Evolutionary conservation across 2,888 invertebrate species (phyloP).

Genomic region (Drosophila rubida): DNA sequence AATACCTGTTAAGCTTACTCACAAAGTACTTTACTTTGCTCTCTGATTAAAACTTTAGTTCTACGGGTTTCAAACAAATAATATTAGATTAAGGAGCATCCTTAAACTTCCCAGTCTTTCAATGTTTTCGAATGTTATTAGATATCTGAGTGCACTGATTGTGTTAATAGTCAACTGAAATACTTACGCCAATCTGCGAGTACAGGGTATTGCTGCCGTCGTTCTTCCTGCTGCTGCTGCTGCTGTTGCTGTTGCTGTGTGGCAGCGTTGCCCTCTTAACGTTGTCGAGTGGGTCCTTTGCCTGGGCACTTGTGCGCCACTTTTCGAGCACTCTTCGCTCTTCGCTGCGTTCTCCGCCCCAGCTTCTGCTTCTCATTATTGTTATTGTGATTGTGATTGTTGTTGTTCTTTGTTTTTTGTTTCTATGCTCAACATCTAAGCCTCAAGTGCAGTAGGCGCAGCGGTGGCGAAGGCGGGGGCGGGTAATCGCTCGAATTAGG

Average conservation of each 20-base stretch:
- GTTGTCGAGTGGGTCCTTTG: conserved; percentile 61
- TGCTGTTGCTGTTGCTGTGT: background rate
- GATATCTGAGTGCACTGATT: too few relatives aligned
- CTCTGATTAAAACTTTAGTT: too few relatives aligned
- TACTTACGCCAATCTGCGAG: too few relatives aligned
- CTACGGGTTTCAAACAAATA: too few relatives aligned
- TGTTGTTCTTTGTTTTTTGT: conserved; percentile 22
- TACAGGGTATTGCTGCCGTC: background rate
- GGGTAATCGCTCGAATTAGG: conserved; percentile 27
- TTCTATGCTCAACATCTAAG: conserved; percentile 19
- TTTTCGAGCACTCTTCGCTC: conserved; percentile 39
- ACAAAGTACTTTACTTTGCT: too few relatives aligned
- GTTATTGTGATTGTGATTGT: conserved; percentile 12
- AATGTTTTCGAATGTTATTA: too few relatives aligned
- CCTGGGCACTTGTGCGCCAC: conserved; percentile 50
- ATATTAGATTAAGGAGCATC: too few relatives aligned
- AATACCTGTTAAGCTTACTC: too few relatives aligned
- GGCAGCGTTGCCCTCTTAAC: conserved; percentile 31
- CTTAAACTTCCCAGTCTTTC: too few relatives aligned
- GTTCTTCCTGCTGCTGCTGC: background rate
- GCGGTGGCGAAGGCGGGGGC: too few relatives aligned
- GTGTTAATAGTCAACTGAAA: too few relatives aligned
- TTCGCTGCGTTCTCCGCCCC: background rate
- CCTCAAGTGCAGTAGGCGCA: too few relatives aligned
- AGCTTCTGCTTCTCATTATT: conserved; percentile 10